Evolutionary conservation across 1,140 invertebrate species (phyloP).

Genomic region (Frieseomelitta varia): DNA sequence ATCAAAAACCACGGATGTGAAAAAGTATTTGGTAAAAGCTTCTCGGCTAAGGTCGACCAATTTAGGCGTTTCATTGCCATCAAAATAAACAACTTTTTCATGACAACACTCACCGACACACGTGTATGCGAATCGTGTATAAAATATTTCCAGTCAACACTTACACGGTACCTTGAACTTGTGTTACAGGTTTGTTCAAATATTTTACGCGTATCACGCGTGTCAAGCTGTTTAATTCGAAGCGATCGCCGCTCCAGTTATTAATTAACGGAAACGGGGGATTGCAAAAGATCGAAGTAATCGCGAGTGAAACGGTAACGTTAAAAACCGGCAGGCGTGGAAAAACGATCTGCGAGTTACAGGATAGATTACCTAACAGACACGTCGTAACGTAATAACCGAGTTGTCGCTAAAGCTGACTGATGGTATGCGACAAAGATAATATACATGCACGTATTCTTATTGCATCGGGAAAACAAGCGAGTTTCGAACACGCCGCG

Average conservation of each 20-base stretch:
- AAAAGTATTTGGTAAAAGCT: slow-evolving; percentile 24
- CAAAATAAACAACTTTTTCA: slow-evolving; percentile 68
- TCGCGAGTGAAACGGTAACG: neutral
- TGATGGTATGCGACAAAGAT: slow-evolving; percentile 18
- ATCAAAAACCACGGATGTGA: neutral
- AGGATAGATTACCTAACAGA: slow-evolving; percentile 58
- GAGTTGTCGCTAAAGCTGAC: slow-evolving; percentile 34
- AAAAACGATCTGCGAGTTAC: slow-evolving; percentile 40
- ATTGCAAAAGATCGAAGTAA: slow-evolving; percentile 4
- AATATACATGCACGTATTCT: slow-evolving; percentile 24
- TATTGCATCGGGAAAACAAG: slow-evolving; percentile 19
- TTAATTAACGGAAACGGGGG: neutral
- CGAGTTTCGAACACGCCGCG: neutral
- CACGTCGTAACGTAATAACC: slow-evolving; percentile 56
- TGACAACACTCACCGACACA: neutral
- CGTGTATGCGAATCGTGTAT: neutral
- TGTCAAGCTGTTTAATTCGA: neutral
- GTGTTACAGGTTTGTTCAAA: neutral
- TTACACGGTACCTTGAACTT: neutral
- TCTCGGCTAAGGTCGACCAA: neutral
- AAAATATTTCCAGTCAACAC: neutral
- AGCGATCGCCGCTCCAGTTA: neutral
- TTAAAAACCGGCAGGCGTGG: slow-evolving; percentile 9
- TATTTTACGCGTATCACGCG: neutral
- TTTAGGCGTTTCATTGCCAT: slow-evolving; percentile 28